These are phyloP conservation scores for Apamea sordens DNA, from an alignment of 2,888 invertebrate species.

Conservation along the genomic window DNA sequence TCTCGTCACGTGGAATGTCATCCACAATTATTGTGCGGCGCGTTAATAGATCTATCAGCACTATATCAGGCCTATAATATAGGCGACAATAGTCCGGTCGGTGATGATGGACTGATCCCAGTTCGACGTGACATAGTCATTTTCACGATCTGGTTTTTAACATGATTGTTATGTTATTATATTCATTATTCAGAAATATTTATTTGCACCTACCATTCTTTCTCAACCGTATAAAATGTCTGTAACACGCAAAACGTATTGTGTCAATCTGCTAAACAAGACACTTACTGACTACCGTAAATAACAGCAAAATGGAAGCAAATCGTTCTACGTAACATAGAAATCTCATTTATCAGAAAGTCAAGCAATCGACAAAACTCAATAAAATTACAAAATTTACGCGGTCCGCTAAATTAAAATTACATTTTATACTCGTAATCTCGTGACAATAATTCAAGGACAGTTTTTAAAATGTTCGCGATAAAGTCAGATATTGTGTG, in stretches of 20 bases:
- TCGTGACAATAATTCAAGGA: conserved; percentile 2
- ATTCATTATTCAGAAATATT: too few relatives aligned
- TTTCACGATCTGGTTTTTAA: neutral
- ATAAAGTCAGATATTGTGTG: conserved; percentile 25
- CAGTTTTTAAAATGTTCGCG: conserved; percentile 42
- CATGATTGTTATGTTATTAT: too few relatives aligned
- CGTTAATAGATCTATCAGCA: too few relatives aligned
- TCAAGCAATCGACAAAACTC: conserved; percentile 10
- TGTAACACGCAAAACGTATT: neutral
- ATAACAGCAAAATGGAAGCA: neutral
- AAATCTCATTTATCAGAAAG: neutral
- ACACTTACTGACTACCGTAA: too few relatives aligned
- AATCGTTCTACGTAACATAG: neutral
- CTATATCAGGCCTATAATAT: too few relatives aligned
- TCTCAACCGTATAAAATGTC: neutral
- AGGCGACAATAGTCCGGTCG: too few relatives aligned
- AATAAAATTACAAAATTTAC: conserved; percentile 6
- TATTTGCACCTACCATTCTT: neutral
- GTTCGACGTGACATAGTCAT: neutral
- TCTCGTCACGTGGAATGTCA: too few relatives aligned
- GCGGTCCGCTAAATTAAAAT: conserved; percentile 46
- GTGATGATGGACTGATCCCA: neutral
- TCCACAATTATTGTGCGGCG: too few relatives aligned
- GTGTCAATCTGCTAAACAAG: neutral
- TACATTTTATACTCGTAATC: neutral